phyloP scores from a whole-genome alignment of 2,888 invertebrate genomes.

The Pseudanteris insignis region DNA sequence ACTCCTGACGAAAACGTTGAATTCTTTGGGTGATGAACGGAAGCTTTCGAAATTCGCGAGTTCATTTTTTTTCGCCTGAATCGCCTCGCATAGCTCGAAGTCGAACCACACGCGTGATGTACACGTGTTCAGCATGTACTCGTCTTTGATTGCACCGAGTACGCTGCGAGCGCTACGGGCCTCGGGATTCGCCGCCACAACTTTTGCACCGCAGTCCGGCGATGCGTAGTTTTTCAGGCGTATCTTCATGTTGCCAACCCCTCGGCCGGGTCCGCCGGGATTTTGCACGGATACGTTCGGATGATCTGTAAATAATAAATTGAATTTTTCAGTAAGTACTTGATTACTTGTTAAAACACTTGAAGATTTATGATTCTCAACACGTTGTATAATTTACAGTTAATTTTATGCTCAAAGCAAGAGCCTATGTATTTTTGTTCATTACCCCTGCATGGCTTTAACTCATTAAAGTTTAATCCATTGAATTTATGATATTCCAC shows the following conservation, averaged over 20 bases:
- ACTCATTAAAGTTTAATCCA: too few relatives aligned
- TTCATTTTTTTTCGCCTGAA: constrained; percentile 94
- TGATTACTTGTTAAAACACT: too few relatives aligned
- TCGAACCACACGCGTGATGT: constrained; percentile 93
- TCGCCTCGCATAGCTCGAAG: constrained; percentile 96
- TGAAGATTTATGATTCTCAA: too few relatives aligned
- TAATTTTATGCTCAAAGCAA: too few relatives aligned
- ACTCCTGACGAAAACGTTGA: constrained; percentile 87
- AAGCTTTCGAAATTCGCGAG: constrained; percentile 98
- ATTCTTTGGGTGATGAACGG: constrained; percentile 94
- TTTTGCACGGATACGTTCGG: constrained; percentile 63
- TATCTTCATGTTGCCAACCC: constrained; percentile 72
- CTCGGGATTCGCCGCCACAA: constrained; percentile 91
- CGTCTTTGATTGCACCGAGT: constrained; percentile 89
- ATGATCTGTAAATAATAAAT: constrained; percentile 53
- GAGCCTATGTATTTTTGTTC: too few relatives aligned
- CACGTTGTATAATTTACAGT: too few relatives aligned
- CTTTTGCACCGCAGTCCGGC: constrained; percentile 96
- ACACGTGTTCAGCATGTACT: constrained; percentile 98
- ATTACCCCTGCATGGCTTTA: too few relatives aligned
- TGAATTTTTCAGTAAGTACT: too few relatives aligned
- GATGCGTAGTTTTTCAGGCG: constrained; percentile 95
- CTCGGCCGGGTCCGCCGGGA: constrained; percentile 65
- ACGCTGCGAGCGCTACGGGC: constrained; percentile 87
- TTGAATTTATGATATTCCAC: too few relatives aligned